These are phyloP conservation scores for Micromesistius poutassou DNA, from an alignment of 2,797 vertebrate genomes.

Conservation along the genomic window DNA sequence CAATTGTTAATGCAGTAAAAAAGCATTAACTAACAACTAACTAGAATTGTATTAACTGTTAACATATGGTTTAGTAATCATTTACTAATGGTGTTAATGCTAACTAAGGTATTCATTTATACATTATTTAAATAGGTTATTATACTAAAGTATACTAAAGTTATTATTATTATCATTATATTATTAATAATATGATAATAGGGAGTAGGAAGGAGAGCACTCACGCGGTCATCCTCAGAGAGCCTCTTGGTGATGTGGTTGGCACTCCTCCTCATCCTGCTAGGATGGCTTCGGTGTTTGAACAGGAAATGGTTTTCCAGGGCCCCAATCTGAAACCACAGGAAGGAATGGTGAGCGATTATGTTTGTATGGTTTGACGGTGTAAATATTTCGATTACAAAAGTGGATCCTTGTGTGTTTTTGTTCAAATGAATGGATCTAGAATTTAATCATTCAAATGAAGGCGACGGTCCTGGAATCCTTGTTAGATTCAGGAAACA, in stretches of 20 bases:
- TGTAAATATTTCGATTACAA: not conserved
- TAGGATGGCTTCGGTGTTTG: constrained; percentile 84
- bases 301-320: constrained; percentile 95
- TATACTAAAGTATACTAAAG: not conserved
- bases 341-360: constrained; percentile 14
- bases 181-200: not conserved
- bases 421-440: not conserved
- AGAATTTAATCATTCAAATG: not conserved
- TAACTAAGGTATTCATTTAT: too few species aligned
- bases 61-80: too few species aligned
- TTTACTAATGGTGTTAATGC: too few species aligned
- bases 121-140: too few species aligned
- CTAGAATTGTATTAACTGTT: too few species aligned
- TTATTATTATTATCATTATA: not conserved
- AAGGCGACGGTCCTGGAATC: not conserved
- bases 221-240: constrained; percentile 90
- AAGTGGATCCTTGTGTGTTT: not conserved
- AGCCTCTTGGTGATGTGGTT: constrained; percentile 86
- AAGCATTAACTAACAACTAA: too few species aligned
- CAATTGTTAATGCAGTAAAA: too few species aligned
- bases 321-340: constrained; percentile 83
- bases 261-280: constrained; percentile 85
- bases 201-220: constrained; percentile 21
- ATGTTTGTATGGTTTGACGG: constrained; percentile 23
- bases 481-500: not conserved